Evolutionary conservation across 2,888 invertebrate species (phyloP).

Genomic region (Chrysodeixis includens): DNA sequence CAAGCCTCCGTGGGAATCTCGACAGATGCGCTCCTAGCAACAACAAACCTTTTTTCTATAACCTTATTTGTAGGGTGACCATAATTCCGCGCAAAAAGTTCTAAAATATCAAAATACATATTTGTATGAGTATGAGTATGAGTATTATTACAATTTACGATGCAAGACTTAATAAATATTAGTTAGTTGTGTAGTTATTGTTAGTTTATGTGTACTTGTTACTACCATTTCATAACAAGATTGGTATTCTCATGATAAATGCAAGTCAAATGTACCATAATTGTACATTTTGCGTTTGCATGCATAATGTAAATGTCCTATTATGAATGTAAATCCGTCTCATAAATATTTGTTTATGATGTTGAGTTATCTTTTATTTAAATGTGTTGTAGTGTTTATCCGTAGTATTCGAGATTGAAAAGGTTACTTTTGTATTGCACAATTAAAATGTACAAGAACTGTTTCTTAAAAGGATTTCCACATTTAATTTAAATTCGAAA

Average conservation of each 20-base stretch:
- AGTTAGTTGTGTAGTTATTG: not conserved
- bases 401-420: not conserved
- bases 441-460: too few species aligned
- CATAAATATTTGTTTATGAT: not conserved
- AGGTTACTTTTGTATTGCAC: too few species aligned
- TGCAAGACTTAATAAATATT: not conserved
- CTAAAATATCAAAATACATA: not conserved
- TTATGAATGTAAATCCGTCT: conserved; percentile 1
- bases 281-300: conserved; percentile 16
- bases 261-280: not conserved
- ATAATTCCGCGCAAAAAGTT: conserved; percentile 30
- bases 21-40: conserved; percentile 81
- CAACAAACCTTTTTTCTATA: conserved; percentile 79
- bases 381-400: not conserved
- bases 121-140: too few species aligned
- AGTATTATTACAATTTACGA: not conserved
- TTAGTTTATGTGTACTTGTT: not conserved
- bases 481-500: too few species aligned
- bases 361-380: conserved; percentile 5
- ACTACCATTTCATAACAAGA: conserved; percentile 3
- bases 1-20: conserved; percentile 78
- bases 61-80: conserved; percentile 64
- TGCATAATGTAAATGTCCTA: not conserved
- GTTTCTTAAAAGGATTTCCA: too few species aligned
- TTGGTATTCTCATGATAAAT: not conserved